Base-by-base conservation (phyloP, 1,140 invertebrate genomes). In the Drosophila arizonae region DNA sequence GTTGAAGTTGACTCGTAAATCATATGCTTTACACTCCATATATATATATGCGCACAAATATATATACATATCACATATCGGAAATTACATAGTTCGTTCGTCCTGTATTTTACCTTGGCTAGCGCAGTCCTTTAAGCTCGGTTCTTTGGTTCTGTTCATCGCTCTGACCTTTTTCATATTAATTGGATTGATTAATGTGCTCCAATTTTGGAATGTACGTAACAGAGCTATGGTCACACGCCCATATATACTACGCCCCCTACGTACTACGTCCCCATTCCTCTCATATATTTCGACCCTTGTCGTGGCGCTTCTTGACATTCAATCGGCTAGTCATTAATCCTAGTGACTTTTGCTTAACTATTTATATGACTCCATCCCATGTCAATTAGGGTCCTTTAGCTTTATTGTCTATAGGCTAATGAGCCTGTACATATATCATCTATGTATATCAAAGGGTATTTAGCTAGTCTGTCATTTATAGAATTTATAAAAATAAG, bases 141-240 rank as follows among this genome's bases (percentile, higher is more conserved):
- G 10, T 39, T 36, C 8, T 36, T 6, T 6, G 28, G 4, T 5
- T 28, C 2, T 17, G 45, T 21, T 9, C 66, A 45, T 46, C 46
- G 65, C 36, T n/a, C 15, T 78, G 80, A 80, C 85, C 81, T 84
- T 86, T 86, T 80, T 73, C 48, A 54, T 80, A 87, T 82, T 87
- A 87, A 87, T 87, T 87, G 82, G 76, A 72, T 78, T 87, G 82
- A 87, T 87, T 87, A 87, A 87, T 87, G 84, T 82, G 76, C 84
- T 79, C 76, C 76, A 79, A 82, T 79, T 79, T 87, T 62, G 63
- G 79, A 68, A 64, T 87, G 60, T 86, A 73, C 76, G 65, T 79
- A 84, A 82, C 68, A 3, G 10, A 11, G 36, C 36, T 11, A 39
- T 39, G 36, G 36, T 10, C 4, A 11, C 4, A 39, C 36, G 36